phyloP scores from a whole-genome alignment of 2,888 invertebrate genomes.

The Hypomecis atomaria region DNA sequence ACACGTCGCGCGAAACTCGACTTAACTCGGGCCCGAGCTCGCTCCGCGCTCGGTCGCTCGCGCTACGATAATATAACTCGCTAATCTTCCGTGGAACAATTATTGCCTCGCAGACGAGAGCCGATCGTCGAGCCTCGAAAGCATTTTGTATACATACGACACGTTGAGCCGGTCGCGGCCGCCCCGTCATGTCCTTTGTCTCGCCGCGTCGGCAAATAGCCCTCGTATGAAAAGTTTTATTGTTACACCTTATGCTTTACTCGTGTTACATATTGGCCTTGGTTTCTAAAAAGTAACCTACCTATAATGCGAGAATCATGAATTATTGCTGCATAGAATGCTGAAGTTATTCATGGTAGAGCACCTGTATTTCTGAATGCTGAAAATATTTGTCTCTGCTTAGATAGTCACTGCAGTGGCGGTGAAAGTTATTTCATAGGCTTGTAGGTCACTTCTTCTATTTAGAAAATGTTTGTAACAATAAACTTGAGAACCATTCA shows the following conservation, averaged over 20 bases:
- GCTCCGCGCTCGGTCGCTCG: conserved; percentile 48
- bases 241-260: conserved; percentile 57
- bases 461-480: conserved; percentile 22
- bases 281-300: conserved; percentile 64
- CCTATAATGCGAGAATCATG: conserved; percentile 40
- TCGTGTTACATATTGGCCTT: conserved; percentile 64
- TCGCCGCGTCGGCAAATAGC: conserved; percentile 53
- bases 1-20: conserved; percentile 61
- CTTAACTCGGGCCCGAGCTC: conserved; percentile 46
- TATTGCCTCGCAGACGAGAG: conserved; percentile 57
- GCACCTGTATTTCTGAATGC: conserved; percentile 8
- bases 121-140: conserved; percentile 52
- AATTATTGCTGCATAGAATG: conserved; percentile 27
- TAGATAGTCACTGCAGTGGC: conserved; percentile 34
- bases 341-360: conserved; percentile 22
- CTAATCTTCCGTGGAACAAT: conserved; percentile 71
- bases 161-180: conserved; percentile 43
- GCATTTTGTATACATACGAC: conserved; percentile 56
- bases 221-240: conserved; percentile 65
- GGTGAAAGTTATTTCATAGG: conserved; percentile 45
- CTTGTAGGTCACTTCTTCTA: conserved; percentile 31
- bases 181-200: conserved; percentile 59
- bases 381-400: conserved; percentile 21
- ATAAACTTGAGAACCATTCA: conserved; percentile 10
- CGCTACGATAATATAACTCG: conserved; percentile 67